These are phyloP conservation scores for Barnardius zonarius DNA, from an alignment of 2,113 vertebrate species.

Conservation along the genomic window DNA sequence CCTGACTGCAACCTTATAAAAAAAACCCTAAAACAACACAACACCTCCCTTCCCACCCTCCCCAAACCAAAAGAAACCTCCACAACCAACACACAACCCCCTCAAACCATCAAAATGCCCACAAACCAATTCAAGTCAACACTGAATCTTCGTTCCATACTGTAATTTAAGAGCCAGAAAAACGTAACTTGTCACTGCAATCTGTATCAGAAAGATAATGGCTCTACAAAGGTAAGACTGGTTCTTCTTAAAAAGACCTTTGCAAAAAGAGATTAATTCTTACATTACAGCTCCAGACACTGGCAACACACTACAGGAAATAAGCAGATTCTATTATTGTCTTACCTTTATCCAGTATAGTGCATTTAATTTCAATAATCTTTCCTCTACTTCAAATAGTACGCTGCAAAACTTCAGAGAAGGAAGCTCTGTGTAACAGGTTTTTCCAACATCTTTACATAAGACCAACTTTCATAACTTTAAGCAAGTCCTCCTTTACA, in stretches of 20 bases:
- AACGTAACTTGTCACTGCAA: neutral
- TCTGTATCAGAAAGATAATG: neutral
- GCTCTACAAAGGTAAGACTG: neutral
- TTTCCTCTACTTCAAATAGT: neutral
- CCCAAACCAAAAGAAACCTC: neutral
- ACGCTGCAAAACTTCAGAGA: neutral
- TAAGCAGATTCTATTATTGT: neutral
- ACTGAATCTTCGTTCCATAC: neutral
- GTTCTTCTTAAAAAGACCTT: neutral
- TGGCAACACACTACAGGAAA: neutral
- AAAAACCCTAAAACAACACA: neutral
- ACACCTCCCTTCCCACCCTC: neutral
- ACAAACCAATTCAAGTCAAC: neutral
- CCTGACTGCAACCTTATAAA: neutral
- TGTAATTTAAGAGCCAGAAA: neutral
- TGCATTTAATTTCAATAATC: neutral
- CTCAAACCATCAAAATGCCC: neutral
- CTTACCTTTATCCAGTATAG: constrained; percentile 12
- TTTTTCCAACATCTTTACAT: constrained; percentile 12
- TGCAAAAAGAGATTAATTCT: neutral
- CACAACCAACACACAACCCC: neutral
- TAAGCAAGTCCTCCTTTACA: neutral
- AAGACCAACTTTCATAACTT: constrained; percentile 12
- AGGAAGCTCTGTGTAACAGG: neutral
- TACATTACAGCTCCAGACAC: neutral